These are phyloP conservation scores for Myiotriccus ornatus DNA, from an alignment of 2,797 vertebrate species.

Conservation along the genomic window DNA sequence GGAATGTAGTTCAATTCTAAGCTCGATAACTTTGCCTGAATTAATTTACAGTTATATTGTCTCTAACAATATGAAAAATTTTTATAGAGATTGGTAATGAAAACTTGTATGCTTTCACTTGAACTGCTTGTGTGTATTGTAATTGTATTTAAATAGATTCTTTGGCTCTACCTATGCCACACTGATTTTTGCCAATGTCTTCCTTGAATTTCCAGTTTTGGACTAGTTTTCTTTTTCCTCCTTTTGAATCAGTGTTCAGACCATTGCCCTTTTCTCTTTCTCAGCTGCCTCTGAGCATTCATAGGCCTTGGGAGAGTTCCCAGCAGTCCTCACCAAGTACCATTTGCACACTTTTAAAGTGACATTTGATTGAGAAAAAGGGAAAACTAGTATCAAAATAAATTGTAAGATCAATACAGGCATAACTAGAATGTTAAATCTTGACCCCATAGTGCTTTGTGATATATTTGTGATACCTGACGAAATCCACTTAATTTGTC, in stretches of 20 bases:
- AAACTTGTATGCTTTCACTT: background rate
- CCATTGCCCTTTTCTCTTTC: background rate
- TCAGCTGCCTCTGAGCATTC: slow-evolving; percentile 6
- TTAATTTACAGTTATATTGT: background rate
- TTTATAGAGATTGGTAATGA: background rate
- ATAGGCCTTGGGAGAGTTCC: background rate
- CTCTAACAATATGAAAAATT: background rate
- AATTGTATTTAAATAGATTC: background rate
- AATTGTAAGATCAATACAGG: background rate
- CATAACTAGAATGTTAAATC: background rate
- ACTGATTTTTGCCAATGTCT: background rate
- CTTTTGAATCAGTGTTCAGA: background rate
- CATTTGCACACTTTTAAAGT: background rate
- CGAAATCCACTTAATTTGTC: slow-evolving; percentile 26
- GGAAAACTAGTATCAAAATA: slow-evolving; percentile 5
- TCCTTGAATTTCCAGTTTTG: background rate
- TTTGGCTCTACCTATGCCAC: background rate
- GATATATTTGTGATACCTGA: background rate
- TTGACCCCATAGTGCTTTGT: background rate
- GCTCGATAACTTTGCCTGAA: background rate
- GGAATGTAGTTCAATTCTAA: background rate
- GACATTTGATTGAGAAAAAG: background rate
- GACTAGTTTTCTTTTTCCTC: background rate
- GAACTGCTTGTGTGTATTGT: background rate
- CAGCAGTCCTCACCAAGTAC: background rate